These are phyloP conservation scores for Antheraea assamensis DNA, from an alignment of 2,888 invertebrate genomes.

Conservation along the genomic window DNA sequence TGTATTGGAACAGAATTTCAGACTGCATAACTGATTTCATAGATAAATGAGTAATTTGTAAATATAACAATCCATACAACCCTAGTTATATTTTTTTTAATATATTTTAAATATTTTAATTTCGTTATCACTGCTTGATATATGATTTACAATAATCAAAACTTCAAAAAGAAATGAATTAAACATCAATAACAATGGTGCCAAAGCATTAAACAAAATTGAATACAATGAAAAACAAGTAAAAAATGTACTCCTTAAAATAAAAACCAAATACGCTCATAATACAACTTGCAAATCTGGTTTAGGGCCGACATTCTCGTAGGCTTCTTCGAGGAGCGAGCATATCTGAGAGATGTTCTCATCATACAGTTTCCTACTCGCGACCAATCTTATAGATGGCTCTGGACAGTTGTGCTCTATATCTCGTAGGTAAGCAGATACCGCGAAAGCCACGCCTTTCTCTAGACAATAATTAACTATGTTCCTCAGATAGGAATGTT, in stretches of 20 bases:
- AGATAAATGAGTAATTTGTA: too few species aligned
- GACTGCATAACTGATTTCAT: too few species aligned
- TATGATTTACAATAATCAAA: too few species aligned
- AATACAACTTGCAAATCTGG: conserved; percentile 51
- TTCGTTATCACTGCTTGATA: not conserved
- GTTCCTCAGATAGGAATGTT: conserved; percentile 80
- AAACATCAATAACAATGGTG: not conserved
- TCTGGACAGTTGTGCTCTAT: conserved; percentile 85
- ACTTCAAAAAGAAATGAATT: not conserved
- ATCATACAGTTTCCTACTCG: conserved; percentile 84
- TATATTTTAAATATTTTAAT: too few species aligned
- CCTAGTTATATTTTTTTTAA: too few species aligned
- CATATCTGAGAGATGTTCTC: conserved; percentile 81
- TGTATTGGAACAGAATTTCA: too few species aligned
- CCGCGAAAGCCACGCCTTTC: conserved; percentile 86
- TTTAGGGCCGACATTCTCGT: conserved; percentile 63
- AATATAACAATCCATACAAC: too few species aligned
- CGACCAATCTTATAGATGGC: conserved; percentile 88
- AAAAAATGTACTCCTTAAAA: conserved; percentile 23
- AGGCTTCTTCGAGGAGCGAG: conserved; percentile 66
- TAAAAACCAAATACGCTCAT: conserved; percentile 19
- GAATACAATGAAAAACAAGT: conserved; percentile 21
- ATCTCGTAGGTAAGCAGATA: conserved; percentile 86
- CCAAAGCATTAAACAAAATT: conserved; percentile 22
- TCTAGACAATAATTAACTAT: conserved; percentile 86